These are phyloP conservation scores for Origma solitaria DNA, from an alignment of 2,113 vertebrate species.

Conservation along the genomic window DNA sequence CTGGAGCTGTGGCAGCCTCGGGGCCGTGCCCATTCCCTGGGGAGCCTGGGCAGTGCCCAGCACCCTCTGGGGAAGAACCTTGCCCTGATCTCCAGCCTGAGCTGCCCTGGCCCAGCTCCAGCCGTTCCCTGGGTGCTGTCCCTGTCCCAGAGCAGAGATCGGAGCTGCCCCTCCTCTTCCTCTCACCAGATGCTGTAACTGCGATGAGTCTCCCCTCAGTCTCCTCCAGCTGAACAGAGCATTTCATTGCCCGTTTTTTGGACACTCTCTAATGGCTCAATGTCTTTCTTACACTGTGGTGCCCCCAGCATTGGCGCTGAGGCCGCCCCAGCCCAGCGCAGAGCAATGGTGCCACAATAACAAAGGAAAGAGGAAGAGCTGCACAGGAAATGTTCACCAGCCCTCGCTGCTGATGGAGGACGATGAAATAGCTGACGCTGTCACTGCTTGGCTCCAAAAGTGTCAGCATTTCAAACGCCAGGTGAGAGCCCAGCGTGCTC, in stretches of 20 bases:
- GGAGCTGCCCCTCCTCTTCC: no score
- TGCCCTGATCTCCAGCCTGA: no score
- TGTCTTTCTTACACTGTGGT: no score
- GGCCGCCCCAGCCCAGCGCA: neutral
- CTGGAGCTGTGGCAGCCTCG: neutral
- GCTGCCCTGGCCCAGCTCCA: no score
- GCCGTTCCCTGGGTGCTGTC: no score
- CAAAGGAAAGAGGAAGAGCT: neutral
- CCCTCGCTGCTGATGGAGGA: neutral
- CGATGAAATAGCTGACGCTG: neutral
- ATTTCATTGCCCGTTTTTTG: no score
- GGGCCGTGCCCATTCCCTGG: neutral
- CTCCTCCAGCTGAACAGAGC: no score
- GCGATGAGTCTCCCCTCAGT: no score
- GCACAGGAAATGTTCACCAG: neutral
- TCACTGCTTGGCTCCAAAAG: neutral
- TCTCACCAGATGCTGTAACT: no score
- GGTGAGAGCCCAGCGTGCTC: neutral
- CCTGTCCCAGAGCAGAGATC: no score
- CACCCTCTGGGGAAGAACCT: neutral
- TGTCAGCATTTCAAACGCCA: neutral
- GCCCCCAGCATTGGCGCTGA: neutral
- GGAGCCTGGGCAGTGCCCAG: neutral
- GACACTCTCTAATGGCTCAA: no score
- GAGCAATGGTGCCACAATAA: neutral